These are phyloP conservation scores for Lasioglossum malachurum DNA, from an alignment of 2,888 invertebrate genomes.

Conservation along the genomic window DNA sequence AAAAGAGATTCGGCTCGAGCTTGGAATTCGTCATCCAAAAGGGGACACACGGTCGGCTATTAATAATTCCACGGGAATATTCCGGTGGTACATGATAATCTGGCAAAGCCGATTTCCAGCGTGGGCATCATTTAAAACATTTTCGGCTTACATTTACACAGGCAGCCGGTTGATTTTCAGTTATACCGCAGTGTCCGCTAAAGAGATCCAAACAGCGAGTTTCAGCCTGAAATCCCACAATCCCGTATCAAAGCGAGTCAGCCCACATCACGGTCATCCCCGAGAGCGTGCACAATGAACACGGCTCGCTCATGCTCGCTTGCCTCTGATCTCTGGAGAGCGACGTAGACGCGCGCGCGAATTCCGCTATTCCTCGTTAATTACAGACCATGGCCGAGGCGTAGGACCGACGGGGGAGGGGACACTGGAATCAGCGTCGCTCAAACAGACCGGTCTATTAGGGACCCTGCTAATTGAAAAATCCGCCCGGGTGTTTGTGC, in stretches of 20 bases:
- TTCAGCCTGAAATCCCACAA: constrained; percentile 11
- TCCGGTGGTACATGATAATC: background rate
- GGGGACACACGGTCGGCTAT: background rate
- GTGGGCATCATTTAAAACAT: background rate
- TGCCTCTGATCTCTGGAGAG: constrained; percentile 11
- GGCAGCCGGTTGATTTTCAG: background rate
- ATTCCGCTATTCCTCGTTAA: constrained; percentile 64
- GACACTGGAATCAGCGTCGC: constrained; percentile 10
- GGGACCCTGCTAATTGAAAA: constrained; percentile 50
- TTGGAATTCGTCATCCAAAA: background rate
- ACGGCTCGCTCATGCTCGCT: background rate
- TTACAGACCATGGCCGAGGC: constrained; percentile 25
- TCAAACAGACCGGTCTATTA: constrained; percentile 46
- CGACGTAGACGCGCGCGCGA: constrained; percentile 27
- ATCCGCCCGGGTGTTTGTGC: constrained; percentile 34
- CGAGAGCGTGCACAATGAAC: constrained; percentile 1
- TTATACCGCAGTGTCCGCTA: constrained; percentile 24
- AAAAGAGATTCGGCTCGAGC: background rate
- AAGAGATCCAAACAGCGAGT: constrained; percentile 9
- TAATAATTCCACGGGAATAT: constrained; percentile 6
- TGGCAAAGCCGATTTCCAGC: background rate
- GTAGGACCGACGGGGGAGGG: background rate
- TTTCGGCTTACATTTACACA: background rate
- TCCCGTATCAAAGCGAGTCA: background rate
- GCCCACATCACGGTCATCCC: constrained; percentile 15